These are phyloP conservation scores for Tenebrosternarchus preto DNA, from an alignment of 2,113 vertebrate genomes.

Conservation along the genomic window DNA sequence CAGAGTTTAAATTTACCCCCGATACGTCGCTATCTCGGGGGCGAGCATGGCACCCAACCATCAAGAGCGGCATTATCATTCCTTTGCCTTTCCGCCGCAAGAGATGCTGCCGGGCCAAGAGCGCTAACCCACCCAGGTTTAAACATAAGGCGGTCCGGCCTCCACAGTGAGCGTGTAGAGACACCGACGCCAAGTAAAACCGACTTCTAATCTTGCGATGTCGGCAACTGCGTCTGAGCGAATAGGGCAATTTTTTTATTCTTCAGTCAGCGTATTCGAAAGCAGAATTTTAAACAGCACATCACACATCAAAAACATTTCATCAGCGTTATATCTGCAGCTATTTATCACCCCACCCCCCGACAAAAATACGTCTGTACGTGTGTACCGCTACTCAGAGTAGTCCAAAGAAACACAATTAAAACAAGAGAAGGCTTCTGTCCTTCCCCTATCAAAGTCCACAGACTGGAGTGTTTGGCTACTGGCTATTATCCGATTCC, in stretches of 20 bases:
- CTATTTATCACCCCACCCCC: no score
- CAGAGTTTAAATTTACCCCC: constrained; percentile 76
- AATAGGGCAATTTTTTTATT: background rate
- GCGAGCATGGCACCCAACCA: constrained; percentile 42
- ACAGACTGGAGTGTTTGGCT: constrained; percentile 57
- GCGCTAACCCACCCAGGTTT: constrained; percentile 5
- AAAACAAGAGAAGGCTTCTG: background rate
- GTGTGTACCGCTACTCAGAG: background rate
- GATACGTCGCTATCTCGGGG: constrained; percentile 55
- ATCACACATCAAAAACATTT: background rate
- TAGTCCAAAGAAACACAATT: background rate
- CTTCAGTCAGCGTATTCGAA: background rate
- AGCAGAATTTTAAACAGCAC: background rate
- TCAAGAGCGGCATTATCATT: constrained; percentile 55
- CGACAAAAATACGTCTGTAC: no score
- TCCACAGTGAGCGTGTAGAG: background rate
- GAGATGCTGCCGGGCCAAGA: constrained; percentile 48
- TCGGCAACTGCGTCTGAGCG: background rate
- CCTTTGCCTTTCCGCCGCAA: constrained; percentile 28
- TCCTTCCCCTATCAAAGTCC: constrained; percentile 55
- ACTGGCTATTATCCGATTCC: constrained; percentile 65
- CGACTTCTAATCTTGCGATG: constrained; percentile 1
- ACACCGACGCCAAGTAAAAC: constrained; percentile 20
- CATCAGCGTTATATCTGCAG: background rate
- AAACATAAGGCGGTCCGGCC: constrained; percentile 10